Percentiles rank a stretch among this genome's conserved stretches.
Evolutionary conservation across 2,888 invertebrate species (phyloP).

Genomic region (Calameuta idolon): DNA sequence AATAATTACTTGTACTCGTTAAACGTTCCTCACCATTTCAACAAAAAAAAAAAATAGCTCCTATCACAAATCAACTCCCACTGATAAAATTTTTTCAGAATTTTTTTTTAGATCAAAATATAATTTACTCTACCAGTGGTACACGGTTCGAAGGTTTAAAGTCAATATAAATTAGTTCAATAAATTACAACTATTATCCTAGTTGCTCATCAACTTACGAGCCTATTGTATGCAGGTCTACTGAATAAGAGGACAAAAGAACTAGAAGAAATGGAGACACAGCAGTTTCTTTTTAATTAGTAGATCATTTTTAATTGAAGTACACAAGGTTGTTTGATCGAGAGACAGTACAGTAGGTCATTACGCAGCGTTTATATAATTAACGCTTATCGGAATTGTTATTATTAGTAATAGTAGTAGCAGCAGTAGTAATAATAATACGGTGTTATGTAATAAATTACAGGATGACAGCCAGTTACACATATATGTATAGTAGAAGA

Average conservation of each 20-base stretch:
- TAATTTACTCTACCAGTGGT: background rate
- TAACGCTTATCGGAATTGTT: conserved; percentile 5
- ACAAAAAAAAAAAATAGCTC: no score
- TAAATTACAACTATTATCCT: background rate
- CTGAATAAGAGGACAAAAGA: background rate
- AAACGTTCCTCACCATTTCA: background rate
- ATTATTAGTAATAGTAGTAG: background rate
- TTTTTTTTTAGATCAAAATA: background rate
- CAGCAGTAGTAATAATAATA: background rate
- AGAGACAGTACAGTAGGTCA: conserved; percentile 16
- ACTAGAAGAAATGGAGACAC: background rate
- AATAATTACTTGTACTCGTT: background rate
- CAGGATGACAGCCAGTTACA: conserved; percentile 9
- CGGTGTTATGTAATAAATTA: conserved; percentile 13
- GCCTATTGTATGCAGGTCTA: background rate
- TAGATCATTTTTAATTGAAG: conserved; percentile 17
- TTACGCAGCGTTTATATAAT: conserved; percentile 13
- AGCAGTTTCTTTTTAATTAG: conserved; percentile 15
- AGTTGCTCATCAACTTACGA: background rate
- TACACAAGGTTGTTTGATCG: conserved; percentile 3
- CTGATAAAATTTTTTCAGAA: background rate
- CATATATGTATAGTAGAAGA: conserved; percentile 8
- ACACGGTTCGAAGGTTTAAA: background rate
- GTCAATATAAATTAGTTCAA: background rate
- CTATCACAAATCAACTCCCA: background rate